Evolutionary conservation across 2,113 vertebrate genomes (phyloP), one percentile per base, ranked within the genome.

Genomic region (Macheiramphus alcinus): DNA sequence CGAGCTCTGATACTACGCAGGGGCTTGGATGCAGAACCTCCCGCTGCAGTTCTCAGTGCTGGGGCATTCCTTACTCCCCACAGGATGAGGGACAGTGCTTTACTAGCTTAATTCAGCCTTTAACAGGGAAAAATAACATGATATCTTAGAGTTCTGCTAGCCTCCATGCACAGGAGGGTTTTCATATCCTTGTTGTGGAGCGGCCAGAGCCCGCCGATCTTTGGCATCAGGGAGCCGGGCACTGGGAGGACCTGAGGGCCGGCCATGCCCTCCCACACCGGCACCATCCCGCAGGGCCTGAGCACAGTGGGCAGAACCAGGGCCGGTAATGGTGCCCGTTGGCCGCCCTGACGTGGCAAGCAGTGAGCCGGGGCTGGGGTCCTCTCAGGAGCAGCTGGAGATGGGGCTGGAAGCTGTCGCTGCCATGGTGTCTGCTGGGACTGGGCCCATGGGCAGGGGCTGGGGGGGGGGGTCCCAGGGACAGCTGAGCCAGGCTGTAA

Each of bases 301-400:
- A 73, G 48, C 19, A 17, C 13, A 10, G 20, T 13, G 48, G 31
- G 5, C 42, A 63, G 71, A 72, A 53, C 13, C 58, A 66, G 58
- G 63, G 36, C 40, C 0, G 1, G 17, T 34, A 32, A 11, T 7
- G n/a, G 19, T 2, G 1, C 20, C 23, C 13, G 13, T n/a, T 5
- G 3, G 12, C 29, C 56, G 40, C 29, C 45, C 36, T 52, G 36
- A 38, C 20, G 32, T 7, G 3, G 17, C 67, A 43, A 43, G 36
- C 29, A 48, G 40, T 0, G 7, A 65, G 10, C 14, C 0, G 0
- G 52, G 16, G 29, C 63, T 72, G 42, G 10, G 29, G 14, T 48
- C 9, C 32, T 81, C 4, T 43, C 53, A 38, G 85, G 48, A 58
- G 40, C 48, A 82, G 32, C 3, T 68, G 56, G 40, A 70, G 80